Percentiles rank a stretch among this genome's conserved stretches.
Evolutionary conservation across 2,888 invertebrate genomes (phyloP).

Genomic region (Hofmannophila pseudospretella): DNA sequence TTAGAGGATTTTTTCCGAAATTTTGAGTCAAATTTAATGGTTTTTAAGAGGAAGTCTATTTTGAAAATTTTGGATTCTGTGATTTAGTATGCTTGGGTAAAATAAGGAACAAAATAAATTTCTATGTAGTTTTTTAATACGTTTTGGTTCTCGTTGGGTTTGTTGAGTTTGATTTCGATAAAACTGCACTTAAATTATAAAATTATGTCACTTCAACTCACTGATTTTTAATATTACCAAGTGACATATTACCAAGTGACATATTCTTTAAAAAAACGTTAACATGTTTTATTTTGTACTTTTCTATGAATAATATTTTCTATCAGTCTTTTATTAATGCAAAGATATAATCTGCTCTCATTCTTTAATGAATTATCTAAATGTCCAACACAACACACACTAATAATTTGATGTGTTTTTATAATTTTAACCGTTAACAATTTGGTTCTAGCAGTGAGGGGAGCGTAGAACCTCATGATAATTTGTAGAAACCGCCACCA

Average conservation of each 20-base stretch:
- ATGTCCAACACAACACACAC: conserved; percentile 21
- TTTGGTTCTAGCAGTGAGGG: conserved; percentile 76
- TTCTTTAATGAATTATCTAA: conserved; percentile 21
- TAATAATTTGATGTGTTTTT: conserved; percentile 33
- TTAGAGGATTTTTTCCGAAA: too few species aligned
- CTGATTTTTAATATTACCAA: conserved; percentile 15
- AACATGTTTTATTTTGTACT: conserved; percentile 39
- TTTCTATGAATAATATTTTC: conserved; percentile 11
- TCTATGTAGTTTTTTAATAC: too few species aligned
- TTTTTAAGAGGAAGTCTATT: too few species aligned
- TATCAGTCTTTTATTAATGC: too few species aligned
- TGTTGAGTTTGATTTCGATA: conserved; percentile 25
- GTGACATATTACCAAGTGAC: conserved; percentile 35
- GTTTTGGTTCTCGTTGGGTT: too few species aligned
- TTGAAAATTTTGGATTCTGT: too few species aligned
- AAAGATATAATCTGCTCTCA: conserved; percentile 22
- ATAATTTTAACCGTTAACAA: conserved; percentile 54
- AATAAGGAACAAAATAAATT: too few species aligned
- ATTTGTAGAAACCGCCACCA: conserved; percentile 53
- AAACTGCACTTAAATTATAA: conserved; percentile 38
- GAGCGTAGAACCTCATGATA: conserved; percentile 66
- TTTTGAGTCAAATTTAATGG: too few species aligned
- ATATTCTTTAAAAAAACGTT: conserved; percentile 26
- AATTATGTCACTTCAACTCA: conserved; percentile 24
- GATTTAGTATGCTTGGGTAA: too few species aligned